Evolutionary conservation across 2,113 vertebrate species (phyloP), one percentile per base, ranked within the genome.

Genomic region (Actenoides hombroni): DNA sequence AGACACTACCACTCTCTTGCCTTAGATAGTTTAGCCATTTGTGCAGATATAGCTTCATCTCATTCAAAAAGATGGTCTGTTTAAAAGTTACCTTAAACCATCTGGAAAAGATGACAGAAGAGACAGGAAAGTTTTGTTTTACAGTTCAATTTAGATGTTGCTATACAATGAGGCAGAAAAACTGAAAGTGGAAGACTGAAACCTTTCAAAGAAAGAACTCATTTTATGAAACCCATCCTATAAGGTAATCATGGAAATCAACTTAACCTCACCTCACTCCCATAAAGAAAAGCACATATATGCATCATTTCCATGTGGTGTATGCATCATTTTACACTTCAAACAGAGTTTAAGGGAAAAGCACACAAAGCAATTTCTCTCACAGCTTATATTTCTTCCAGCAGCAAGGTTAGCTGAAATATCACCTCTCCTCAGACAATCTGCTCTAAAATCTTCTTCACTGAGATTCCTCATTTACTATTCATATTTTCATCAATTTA

Each of bases 191-290:
- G 40, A 44, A 9, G 15, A 63, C 40, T 61, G 16, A 8, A 33
- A 19, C 65, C 59, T 79, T 71, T 68, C 56, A 57, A 78, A 44
- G 5, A 57, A 78, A 40, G 4, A 12, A 29, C 29, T 67, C 0
- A 0, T 60, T 29, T n/a, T 94, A 69, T 63, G 26, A 70, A 92
- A 77, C 3, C 4, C 19, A 9, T 57, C 23, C 80, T 61, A 13
- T 12, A 81, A 39, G 5, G 18, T 26, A 90, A 69, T 53, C 3
- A n/a, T 3, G 13, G 40, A 77, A 83, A 76, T 68, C 21, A 86
- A 42, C 21, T 35, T 60, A 71, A 80, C 23, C 10, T 0, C 0
- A 61, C 44, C 44, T 86, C 49, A 61, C 3, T n/a, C 21, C 37
- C 40, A 60, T n/a, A 56, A 76, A 59, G 33, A 75, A 78, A 80